These are phyloP conservation scores for Leptarthrus brevirostris DNA, from an alignment of 2,888 invertebrate species.

Conservation along the genomic window DNA sequence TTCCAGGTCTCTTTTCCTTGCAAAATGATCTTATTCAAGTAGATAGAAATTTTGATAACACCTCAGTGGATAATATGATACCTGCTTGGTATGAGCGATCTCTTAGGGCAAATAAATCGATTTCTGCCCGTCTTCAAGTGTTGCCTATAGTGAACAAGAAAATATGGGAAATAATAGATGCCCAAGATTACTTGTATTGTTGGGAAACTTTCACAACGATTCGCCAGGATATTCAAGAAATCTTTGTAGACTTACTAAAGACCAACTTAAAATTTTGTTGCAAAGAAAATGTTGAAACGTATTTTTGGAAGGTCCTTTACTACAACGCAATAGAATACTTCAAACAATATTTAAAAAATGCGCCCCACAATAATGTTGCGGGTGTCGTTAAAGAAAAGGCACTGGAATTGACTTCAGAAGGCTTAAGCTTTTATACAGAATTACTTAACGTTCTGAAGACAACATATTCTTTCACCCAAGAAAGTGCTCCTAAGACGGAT, in stretches of 20 bases:
- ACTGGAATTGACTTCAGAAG: constrained; percentile 77
- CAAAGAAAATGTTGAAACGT: constrained; percentile 86
- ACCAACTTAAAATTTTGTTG: constrained; percentile 89
- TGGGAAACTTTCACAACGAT: constrained; percentile 76
- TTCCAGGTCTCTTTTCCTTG: background rate
- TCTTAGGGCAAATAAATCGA: constrained; percentile 1
- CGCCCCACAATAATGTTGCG: background rate
- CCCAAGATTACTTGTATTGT: constrained; percentile 62
- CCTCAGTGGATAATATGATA: background rate
- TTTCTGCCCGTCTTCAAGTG: background rate
- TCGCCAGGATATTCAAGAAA: constrained; percentile 74
- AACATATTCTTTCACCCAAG: constrained; percentile 68
- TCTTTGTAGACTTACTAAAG: constrained; percentile 75
- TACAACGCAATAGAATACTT: constrained; percentile 73
- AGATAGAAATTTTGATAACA: background rate
- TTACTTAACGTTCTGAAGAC: constrained; percentile 79
- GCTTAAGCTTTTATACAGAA: constrained; percentile 80
- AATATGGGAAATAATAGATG: constrained; percentile 10
- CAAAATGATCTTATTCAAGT: background rate
- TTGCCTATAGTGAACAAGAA: constrained; percentile 3
- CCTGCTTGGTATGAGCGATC: constrained; percentile 17
- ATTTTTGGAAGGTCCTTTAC: constrained; percentile 91
- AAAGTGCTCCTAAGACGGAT: background rate
- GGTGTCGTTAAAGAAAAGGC: constrained; percentile 73
- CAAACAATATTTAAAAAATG: constrained; percentile 3